phyloP scores from a whole-genome alignment of 2,888 invertebrate genomes.

The Stenodema calcarata region DNA sequence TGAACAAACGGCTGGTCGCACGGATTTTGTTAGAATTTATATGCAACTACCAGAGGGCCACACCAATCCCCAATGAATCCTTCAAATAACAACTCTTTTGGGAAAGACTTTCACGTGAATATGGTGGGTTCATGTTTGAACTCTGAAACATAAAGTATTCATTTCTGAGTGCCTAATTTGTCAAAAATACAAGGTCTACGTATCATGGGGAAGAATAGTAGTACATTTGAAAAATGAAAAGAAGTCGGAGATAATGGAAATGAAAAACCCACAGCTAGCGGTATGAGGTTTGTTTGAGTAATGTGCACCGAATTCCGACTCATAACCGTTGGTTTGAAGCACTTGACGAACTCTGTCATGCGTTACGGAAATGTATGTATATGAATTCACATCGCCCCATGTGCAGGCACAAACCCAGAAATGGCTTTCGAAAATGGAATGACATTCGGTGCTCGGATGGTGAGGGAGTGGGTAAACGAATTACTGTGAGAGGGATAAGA shows the following conservation, averaged over 20 bases:
- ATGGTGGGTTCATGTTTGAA: too few relatives aligned
- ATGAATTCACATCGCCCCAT: not conserved
- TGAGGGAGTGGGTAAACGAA: not conserved
- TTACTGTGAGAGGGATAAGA: not conserved
- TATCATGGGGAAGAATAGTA: too few relatives aligned
- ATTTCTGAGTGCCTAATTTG: too few relatives aligned
- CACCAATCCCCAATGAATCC: too few relatives aligned
- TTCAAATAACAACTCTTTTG: too few relatives aligned
- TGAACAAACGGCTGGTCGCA: too few relatives aligned
- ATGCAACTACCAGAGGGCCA: too few relatives aligned
- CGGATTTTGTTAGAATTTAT: too few relatives aligned
- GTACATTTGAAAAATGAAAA: too few relatives aligned
- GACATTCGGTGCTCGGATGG: not conserved
- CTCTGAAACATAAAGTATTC: too few relatives aligned
- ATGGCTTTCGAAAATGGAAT: not conserved
- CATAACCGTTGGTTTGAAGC: not conserved
- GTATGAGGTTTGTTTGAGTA: not conserved
- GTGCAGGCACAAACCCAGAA: not conserved
- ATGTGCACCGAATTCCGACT: not conserved
- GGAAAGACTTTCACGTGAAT: too few relatives aligned
- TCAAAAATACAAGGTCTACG: too few relatives aligned
- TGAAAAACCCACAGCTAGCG: not conserved
- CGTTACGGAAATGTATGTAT: not conserved
- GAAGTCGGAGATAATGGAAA: not conserved
- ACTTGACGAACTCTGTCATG: not conserved